These are phyloP conservation scores for Maniola hyperantus DNA, from an alignment of 2,888 invertebrate species.

Conservation along the genomic window DNA sequence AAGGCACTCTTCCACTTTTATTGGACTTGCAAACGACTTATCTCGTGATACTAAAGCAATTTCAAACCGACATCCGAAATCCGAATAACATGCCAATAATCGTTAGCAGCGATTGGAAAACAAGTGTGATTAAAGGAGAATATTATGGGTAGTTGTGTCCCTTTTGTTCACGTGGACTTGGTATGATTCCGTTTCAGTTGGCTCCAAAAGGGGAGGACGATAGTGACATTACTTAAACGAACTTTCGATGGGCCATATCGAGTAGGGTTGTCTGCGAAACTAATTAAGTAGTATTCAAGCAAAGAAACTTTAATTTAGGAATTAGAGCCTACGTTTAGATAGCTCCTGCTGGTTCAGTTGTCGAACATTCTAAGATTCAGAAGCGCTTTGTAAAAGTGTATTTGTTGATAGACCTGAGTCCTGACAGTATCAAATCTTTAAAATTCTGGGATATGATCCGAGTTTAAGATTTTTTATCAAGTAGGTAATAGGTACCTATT, in stretches of 20 bases:
- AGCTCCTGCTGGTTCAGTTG: neutral
- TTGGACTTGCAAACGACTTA: constrained; percentile 78
- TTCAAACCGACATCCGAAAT: constrained; percentile 79
- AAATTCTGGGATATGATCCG: no score
- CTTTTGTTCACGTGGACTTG: constrained; percentile 49
- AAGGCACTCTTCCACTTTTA: constrained; percentile 68
- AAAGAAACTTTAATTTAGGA: constrained; percentile 7
- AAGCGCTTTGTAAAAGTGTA: no score
- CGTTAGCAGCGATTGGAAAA: constrained; percentile 86
- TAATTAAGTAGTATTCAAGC: constrained; percentile 15
- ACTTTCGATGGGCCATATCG: constrained; percentile 75
- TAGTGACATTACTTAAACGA: constrained; percentile 81
- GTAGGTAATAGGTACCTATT: no score
- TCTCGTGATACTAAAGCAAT: constrained; percentile 77
- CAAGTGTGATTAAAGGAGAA: constrained; percentile 85
- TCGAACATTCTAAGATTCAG: no score
- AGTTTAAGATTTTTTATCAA: no score
- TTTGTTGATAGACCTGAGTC: no score
- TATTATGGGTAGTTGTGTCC: constrained; percentile 61
- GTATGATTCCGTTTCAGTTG: constrained; percentile 58
- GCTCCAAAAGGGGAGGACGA: constrained; percentile 68
- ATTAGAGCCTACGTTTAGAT: neutral
- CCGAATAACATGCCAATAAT: constrained; percentile 86
- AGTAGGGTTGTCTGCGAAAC: constrained; percentile 49
- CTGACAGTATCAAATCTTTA: no score